These are phyloP conservation scores for Trichonephila inaurata DNA, from an alignment of 1,140 invertebrate genomes.

Conservation along the genomic window DNA sequence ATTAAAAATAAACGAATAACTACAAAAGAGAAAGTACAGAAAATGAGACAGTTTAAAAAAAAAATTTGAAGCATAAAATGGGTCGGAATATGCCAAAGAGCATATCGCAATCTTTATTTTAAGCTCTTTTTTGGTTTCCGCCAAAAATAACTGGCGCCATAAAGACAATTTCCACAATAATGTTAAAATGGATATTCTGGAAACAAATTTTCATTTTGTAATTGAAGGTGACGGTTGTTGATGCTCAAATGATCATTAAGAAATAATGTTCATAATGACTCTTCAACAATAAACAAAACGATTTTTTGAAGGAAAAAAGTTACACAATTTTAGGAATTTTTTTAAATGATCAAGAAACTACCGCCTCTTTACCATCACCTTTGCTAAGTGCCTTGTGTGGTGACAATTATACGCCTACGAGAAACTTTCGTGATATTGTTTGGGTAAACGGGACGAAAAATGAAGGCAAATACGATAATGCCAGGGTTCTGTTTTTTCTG, in stretches of 20 bases:
- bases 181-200: background rate
- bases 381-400: background rate
- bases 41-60: too few species aligned
- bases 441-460: background rate
- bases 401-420: slow-evolving; percentile 5
- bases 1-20: too few species aligned
- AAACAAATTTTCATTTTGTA: background rate
- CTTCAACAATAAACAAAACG: background rate
- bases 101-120: background rate
- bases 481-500: background rate
- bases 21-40: too few species aligned
- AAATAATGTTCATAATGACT: background rate
- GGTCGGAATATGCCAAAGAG: background rate
- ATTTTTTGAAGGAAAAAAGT: background rate
- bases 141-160: slow-evolving; percentile 1
- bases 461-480: background rate
- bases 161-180: background rate
- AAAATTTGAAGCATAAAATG: too few species aligned
- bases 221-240: background rate
- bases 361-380: background rate
- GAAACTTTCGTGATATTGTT: background rate
- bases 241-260: background rate
- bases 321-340: background rate
- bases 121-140: background rate
- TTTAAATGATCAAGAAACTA: background rate